Conservation (phyloP, 2,888 invertebrate species). For the Neelides folsomi region DNA sequence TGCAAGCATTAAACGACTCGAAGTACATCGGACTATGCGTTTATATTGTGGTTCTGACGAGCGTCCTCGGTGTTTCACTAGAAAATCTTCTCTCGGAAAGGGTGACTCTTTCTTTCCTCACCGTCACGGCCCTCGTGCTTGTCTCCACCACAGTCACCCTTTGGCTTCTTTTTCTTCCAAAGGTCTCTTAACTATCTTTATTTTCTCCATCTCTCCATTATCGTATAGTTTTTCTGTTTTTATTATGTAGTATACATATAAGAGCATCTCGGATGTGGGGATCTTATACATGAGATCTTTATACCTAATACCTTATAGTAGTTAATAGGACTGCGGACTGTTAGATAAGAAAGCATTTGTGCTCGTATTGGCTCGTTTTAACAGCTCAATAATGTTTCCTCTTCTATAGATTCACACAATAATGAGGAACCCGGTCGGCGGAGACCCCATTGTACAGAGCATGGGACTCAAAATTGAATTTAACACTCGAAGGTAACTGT, state of each 20-base stretch:
- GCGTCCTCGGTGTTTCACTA: constrained; percentile 70
- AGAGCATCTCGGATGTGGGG: neutral
- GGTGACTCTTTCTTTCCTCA: constrained; percentile 64
- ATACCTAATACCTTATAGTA: neutral
- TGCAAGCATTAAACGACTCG: constrained; percentile 81
- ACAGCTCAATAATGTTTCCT: neutral
- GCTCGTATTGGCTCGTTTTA: neutral
- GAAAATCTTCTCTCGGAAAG: constrained; percentile 76
- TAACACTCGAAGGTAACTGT: constrained; percentile 53
- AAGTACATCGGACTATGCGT: constrained; percentile 88
- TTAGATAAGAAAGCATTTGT: too few species aligned
- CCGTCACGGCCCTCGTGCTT: constrained; percentile 68
- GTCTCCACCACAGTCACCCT: constrained; percentile 74
- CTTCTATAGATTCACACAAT: constrained; percentile 39
- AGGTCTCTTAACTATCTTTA: constrained; percentile 40
- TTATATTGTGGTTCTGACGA: constrained; percentile 78
- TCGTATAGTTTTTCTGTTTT: neutral
- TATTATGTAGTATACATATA: too few species aligned
- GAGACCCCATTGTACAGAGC: constrained; percentile 71
- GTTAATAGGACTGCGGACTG: too few species aligned
- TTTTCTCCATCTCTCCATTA: neutral
- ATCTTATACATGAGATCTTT: neutral
- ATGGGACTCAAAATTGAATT: constrained; percentile 77
- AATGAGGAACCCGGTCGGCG: constrained; percentile 35
- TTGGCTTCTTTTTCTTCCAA: constrained; percentile 73